Evolutionary conservation across 2,113 vertebrate genomes (phyloP), one percentile per base, ranked within the genome.

Genomic region (Chitala chitala): DNA sequence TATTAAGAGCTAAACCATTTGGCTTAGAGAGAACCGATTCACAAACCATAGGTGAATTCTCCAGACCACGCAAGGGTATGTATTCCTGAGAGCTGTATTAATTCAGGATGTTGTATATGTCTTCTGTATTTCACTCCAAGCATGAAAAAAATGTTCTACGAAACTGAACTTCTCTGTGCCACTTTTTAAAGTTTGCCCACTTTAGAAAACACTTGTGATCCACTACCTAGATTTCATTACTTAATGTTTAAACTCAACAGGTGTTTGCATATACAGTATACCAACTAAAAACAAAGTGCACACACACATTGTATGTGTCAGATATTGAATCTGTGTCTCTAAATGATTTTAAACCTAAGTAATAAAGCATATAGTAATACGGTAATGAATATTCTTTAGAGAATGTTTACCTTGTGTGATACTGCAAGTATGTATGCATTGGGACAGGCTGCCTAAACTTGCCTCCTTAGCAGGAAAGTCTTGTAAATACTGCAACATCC

Each of bases 1-100:
- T 95, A 94, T 93, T 97, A 95, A 96, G 96, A 95, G 92, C 94
- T 93, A 97, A 98, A 91, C 91, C 91, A 88, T 92, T 94, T 87
- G 92, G 92, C 95, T 97, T 99, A 95, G 96, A 96, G 93, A 94
- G 96, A 95, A 98, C 94, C 85, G 97, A 98, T 94, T 98, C 97
- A 92, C 96, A 99, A 95, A 99, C 95, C 92, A 85, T 99, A 95
- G 96, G 95, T 92, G 97, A 98, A 89, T 95, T 98, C 92, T 87
- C 93, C 82, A 92, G 94, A 94, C 94, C 94, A 92, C 89, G 87
- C 71, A 99, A 98, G 96, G 96, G 97, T 99, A 99, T 90, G 97
- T 99, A 96, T 92, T 87, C 82, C 79, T 63, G 79, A 91, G 89
- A 74, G 86, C 77, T 81, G 84, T 89, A 90, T 40, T 84, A 82